phyloP scores from a whole-genome alignment of 2,797 vertebrate genomes.

The Lophius americanus region DNA sequence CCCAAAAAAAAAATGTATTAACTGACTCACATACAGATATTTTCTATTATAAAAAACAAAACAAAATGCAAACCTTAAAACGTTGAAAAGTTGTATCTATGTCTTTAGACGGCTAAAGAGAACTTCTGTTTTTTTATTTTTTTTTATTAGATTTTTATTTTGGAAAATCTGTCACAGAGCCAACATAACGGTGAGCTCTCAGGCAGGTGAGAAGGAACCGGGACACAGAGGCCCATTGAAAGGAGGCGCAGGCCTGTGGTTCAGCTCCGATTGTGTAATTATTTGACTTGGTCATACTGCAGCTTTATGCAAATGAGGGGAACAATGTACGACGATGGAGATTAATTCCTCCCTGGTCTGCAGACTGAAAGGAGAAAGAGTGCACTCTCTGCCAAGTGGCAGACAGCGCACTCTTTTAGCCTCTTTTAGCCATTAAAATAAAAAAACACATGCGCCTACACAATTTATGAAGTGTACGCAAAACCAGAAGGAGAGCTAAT shows the following conservation, averaged over 20 bases:
- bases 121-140: neutral
- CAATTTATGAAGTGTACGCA: slow-evolving; percentile 30
- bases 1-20: too few species aligned
- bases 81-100: neutral
- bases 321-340: slow-evolving; percentile 88
- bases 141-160: neutral
- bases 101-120: neutral
- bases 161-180: slow-evolving; percentile 11
- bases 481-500: slow-evolving; percentile 9
- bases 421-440: slow-evolving; percentile 49
- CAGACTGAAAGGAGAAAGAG: slow-evolving; percentile 70
- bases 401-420: slow-evolving; percentile 63
- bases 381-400: slow-evolving; percentile 73
- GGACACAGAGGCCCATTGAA: slow-evolving; percentile 72
- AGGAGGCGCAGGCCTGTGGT: slow-evolving; percentile 75
- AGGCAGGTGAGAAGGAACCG: slow-evolving; percentile 71
- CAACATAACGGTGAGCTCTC: slow-evolving; percentile 64
- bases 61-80: neutral
- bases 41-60: neutral
- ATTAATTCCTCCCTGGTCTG: slow-evolving; percentile 83
- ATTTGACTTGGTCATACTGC: slow-evolving; percentile 91
- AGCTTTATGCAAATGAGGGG: slow-evolving; percentile 94
- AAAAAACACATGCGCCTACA: slow-evolving; percentile 2
- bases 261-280: slow-evolving; percentile 86
- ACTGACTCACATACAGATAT: too few species aligned